phyloP scores from a whole-genome alignment of 92 coral and sea anemone species.

The Diadumene lineata region DNA sequence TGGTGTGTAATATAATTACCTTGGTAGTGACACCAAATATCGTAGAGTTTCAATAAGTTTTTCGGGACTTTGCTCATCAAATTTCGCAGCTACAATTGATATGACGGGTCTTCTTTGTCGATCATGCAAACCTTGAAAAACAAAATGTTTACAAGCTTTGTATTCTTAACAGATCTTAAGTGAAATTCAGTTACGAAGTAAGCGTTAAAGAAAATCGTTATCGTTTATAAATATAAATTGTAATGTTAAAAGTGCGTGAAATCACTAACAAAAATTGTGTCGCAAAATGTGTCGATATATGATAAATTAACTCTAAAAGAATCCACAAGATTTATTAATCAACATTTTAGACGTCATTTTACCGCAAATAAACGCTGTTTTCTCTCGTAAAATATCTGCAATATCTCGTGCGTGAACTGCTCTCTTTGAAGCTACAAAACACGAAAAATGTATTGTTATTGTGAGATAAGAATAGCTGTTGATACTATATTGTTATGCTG shows the following conservation, averaged over 20 bases:
- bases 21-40: slow-evolving; percentile 79
- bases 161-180: no score
- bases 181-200: no score
- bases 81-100: slow-evolving; percentile 72
- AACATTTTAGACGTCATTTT: slow-evolving; percentile 10
- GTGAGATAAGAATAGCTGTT: slow-evolving; percentile 26
- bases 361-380: slow-evolving; percentile 77
- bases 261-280: no score
- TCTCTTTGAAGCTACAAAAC: slow-evolving; percentile 44
- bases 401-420: slow-evolving; percentile 71
- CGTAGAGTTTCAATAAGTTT: slow-evolving; percentile 77
- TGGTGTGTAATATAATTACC: slow-evolving; percentile 45
- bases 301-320: background rate
- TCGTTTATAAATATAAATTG: no score
- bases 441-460: slow-evolving; percentile 8
- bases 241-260: no score
- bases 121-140: slow-evolving; percentile 72
- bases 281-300: background rate
- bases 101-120: slow-evolving; percentile 85
- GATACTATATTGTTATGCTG: slow-evolving; percentile 9
- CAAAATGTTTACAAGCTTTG: background rate
- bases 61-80: slow-evolving; percentile 62
- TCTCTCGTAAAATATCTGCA: slow-evolving; percentile 58
- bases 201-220: no score
- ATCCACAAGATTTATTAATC: background rate